Conservation (phyloP, 2,888 invertebrate genomes). For the Carcina quercana region DNA sequence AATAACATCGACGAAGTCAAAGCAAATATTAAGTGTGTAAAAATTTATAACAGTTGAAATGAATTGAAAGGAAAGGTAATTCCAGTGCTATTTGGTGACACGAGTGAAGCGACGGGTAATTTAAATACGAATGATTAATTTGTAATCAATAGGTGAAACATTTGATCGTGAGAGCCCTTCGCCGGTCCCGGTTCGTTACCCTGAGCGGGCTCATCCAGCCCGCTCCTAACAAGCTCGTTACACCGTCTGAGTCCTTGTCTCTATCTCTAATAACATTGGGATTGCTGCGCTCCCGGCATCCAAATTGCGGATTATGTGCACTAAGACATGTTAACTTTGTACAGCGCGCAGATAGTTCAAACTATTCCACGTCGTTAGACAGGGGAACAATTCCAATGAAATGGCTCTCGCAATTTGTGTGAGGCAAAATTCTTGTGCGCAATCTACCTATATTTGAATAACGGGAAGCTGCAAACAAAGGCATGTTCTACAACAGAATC, state of each 20-base stretch:
- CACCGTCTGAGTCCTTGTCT: constrained; percentile 23
- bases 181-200: constrained; percentile 31
- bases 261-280: constrained; percentile 7
- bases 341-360: background rate
- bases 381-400: background rate
- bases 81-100: no score
- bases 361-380: constrained; percentile 9
- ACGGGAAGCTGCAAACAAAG: background rate
- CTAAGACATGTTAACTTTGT: background rate
- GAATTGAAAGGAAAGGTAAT: no score
- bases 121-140: no score
- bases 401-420: background rate
- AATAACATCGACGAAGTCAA: no score
- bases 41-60: no score
- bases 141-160: no score
- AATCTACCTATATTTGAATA: background rate
- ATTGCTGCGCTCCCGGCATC: background rate
- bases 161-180: no score
- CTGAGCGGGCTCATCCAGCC: constrained; percentile 13
- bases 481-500: no score
- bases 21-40: no score
- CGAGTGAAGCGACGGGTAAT: no score
- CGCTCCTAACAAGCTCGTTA: constrained; percentile 35
- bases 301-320: constrained; percentile 1
- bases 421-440: background rate